Percentiles rank a stretch among this genome's conserved stretches.
Evolutionary conservation across 2,797 vertebrate genomes (phyloP).

Genomic region (Siniperca undulata): DNA sequence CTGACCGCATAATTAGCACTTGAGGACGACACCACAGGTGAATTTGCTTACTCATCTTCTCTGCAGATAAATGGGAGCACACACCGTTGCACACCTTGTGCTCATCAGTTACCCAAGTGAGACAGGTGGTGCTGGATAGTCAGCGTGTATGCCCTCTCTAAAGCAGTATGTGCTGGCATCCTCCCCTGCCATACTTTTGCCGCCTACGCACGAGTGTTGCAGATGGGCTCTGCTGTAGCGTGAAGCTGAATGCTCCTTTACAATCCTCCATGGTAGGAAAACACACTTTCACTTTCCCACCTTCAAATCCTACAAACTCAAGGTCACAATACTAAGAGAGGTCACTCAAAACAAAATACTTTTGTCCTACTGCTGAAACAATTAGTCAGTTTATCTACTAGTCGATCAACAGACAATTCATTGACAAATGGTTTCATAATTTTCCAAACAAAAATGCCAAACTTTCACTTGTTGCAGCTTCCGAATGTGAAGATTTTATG

Average conservation of each 20-base stretch:
- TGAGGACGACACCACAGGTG: slow-evolving; percentile 57
- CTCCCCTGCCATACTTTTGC: slow-evolving; percentile 61
- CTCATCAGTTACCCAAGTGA: slow-evolving; percentile 71
- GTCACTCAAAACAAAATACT: not conserved
- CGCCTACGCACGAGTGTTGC: slow-evolving; percentile 68
- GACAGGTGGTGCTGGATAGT: slow-evolving; percentile 76
- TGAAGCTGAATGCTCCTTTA: slow-evolving; percentile 58
- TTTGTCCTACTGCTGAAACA: not conserved
- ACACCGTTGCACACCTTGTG: slow-evolving; percentile 64
- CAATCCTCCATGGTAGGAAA: slow-evolving; percentile 24
- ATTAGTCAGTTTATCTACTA: not conserved
- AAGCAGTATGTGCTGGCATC: slow-evolving; percentile 72
- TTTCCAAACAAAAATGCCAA: not conserved
- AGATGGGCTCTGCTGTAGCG: slow-evolving; percentile 70
- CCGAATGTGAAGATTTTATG: not conserved
- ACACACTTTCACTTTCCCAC: slow-evolving; percentile 42
- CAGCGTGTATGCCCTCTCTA: slow-evolving; percentile 57
- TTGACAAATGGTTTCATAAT: not conserved
- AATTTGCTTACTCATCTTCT: slow-evolving; percentile 77
- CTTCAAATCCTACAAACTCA: slow-evolving; percentile 32
- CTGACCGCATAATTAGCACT: slow-evolving; percentile 63
- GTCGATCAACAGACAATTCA: not conserved
- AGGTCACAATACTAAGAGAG: slow-evolving; percentile 32
- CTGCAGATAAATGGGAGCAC: slow-evolving; percentile 69
- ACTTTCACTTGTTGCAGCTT: not conserved